phyloP scores from a whole-genome alignment of 2,888 invertebrate species.

The Scaptodrosophila latifasciaeformis region DNA sequence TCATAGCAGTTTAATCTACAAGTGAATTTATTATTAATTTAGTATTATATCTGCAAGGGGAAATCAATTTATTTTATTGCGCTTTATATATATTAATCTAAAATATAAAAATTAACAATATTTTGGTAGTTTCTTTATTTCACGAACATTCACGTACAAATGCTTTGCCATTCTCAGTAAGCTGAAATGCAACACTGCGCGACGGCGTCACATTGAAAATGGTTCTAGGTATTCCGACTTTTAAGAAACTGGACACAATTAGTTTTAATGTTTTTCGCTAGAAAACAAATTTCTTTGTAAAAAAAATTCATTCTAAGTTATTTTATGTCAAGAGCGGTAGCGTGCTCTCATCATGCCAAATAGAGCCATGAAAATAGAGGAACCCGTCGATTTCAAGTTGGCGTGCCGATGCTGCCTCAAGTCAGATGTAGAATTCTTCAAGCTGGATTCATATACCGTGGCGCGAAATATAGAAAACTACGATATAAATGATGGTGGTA shows the following conservation, averaged over 20 bases:
- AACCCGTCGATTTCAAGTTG: slow-evolving; percentile 48
- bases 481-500: slow-evolving; percentile 1
- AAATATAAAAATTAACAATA: neutral
- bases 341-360: slow-evolving; percentile 38
- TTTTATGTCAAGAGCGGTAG: too few species aligned
- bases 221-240: slow-evolving; percentile 25
- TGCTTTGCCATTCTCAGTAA: neutral
- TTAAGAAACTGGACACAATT: slow-evolving; percentile 25
- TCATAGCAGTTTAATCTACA: neutral
- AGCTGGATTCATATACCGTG: slow-evolving; percentile 52
- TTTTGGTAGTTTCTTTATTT: neutral
- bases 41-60: neutral
- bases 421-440: slow-evolving; percentile 60
- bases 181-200: slow-evolving; percentile 5
- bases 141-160: neutral
- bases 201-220: slow-evolving; percentile 36
- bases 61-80: neutral
- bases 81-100: too few species aligned
- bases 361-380: slow-evolving; percentile 31
- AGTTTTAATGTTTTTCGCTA: slow-evolving; percentile 8
- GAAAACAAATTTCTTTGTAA: slow-evolving; percentile 8
- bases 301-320: too few species aligned
- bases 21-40: neutral
- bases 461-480: slow-evolving; percentile 22
- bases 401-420: slow-evolving; percentile 68